Percentiles rank a stretch among this genome's conserved stretches.
These are phyloP conservation scores for Apoda limacodes DNA, from an alignment of 2,888 invertebrate genomes.

Conservation along the genomic window DNA sequence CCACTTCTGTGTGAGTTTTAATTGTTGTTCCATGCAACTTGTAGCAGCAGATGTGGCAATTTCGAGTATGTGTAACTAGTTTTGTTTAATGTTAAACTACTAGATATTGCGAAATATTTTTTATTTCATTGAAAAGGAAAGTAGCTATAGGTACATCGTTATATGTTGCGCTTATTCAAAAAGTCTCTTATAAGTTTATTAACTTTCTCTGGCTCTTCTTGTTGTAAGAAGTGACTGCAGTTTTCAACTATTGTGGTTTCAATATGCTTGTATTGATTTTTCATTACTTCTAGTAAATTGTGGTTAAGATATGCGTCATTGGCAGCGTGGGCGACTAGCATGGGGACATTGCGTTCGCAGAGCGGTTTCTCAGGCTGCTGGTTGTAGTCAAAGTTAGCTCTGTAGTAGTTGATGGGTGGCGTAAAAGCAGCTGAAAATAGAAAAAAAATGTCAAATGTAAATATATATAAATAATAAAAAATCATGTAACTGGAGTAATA, in stretches of 20 bases:
- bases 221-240: constrained; percentile 66
- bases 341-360: constrained; percentile 44
- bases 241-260: constrained; percentile 50
- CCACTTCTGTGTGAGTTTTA: too few relatives aligned
- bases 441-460: too few relatives aligned
- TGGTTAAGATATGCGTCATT: constrained; percentile 46
- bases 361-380: constrained; percentile 30
- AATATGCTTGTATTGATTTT: constrained; percentile 46
- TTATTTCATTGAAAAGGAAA: too few relatives aligned
- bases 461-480: neutral
- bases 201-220: constrained; percentile 63
- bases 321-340: constrained; percentile 52
- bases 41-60: too few relatives aligned
- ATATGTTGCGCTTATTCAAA: too few relatives aligned
- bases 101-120: too few relatives aligned
- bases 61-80: too few relatives aligned
- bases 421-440: constrained; percentile 60
- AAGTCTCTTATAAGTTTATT: constrained; percentile 60
- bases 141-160: too few relatives aligned
- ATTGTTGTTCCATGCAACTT: too few relatives aligned
- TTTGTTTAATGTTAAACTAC: too few relatives aligned
- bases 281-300: constrained; percentile 35
- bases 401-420: constrained; percentile 68
- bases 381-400: constrained; percentile 46
- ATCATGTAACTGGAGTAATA: too few relatives aligned